These are phyloP conservation scores for Muntiacus reevesi DNA, from an alignment of 2,113 vertebrate genomes.

Conservation along the genomic window DNA sequence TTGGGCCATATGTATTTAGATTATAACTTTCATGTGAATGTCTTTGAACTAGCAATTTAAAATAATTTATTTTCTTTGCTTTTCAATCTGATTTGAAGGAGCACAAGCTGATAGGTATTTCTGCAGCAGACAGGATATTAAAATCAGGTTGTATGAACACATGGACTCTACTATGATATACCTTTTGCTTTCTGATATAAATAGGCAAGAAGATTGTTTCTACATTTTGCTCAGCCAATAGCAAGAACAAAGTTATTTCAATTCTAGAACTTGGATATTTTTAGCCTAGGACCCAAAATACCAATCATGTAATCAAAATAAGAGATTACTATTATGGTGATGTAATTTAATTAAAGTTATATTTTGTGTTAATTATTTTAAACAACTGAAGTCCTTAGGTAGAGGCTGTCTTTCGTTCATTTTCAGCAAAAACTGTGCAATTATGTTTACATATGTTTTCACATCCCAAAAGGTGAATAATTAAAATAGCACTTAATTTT, in stretches of 20 bases:
- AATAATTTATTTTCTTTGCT: slow-evolving; percentile 15
- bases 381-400: slow-evolving; percentile 45
- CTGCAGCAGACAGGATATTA: slow-evolving; percentile 41
- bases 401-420: slow-evolving; percentile 48
- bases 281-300: slow-evolving; percentile 59
- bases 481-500: slow-evolving; percentile 65
- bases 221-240: slow-evolving; percentile 65
- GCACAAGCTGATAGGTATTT: slow-evolving; percentile 60
- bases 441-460: slow-evolving; percentile 62
- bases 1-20: background rate
- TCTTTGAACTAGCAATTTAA: slow-evolving; percentile 47
- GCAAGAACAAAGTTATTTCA: slow-evolving; percentile 71
- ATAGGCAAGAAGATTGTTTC: slow-evolving; percentile 77
- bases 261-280: slow-evolving; percentile 58
- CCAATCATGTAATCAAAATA: slow-evolving; percentile 77
- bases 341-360: slow-evolving; percentile 39
- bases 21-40: slow-evolving; percentile 25
- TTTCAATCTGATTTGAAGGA: slow-evolving; percentile 69
- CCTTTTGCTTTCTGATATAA: slow-evolving; percentile 75
- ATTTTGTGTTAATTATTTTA: slow-evolving; percentile 58
- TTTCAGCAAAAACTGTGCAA: slow-evolving; percentile 55
- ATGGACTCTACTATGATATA: slow-evolving; percentile 74
- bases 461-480: slow-evolving; percentile 62
- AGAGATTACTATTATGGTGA: slow-evolving; percentile 43
- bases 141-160: slow-evolving; percentile 75